Percentiles rank a stretch among this genome's conserved stretches.
Conservation (phyloP, 2,797 vertebrate species). For the Silurus aristotelis region DNA sequence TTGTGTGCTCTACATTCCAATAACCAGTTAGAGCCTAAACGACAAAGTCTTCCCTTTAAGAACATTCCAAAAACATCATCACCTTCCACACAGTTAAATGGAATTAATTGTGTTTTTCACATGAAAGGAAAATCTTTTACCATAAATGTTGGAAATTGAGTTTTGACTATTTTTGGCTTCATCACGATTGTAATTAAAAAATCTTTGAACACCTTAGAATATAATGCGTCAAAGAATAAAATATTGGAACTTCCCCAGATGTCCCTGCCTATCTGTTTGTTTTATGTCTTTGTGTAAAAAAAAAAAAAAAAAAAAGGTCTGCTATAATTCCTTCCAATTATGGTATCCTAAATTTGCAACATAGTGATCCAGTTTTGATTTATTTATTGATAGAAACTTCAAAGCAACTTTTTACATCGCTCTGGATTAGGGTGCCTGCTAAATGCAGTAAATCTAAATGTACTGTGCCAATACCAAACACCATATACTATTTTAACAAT, state of each 20-base stretch:
- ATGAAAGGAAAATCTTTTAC: not conserved
- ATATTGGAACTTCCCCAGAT: not conserved
- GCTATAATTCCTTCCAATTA: too few relatives aligned
- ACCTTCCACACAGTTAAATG: not conserved
- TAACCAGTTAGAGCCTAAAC: not conserved
- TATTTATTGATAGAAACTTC: too few relatives aligned
- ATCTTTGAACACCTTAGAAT: too few relatives aligned
- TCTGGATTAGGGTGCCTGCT: too few relatives aligned
- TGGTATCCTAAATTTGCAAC: too few relatives aligned
- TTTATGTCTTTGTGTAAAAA: too few relatives aligned
- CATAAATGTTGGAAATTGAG: not conserved
- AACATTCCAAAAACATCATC: not conserved
- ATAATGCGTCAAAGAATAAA: not conserved
- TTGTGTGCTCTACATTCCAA: constrained; percentile 25
- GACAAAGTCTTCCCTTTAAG: not conserved
- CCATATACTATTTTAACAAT: not conserved
- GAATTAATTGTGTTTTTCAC: not conserved
- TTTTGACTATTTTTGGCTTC: not conserved
- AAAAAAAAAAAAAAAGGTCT: too few relatives aligned
- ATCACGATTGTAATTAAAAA: not conserved
- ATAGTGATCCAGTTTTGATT: too few relatives aligned
- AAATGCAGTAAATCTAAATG: too few relatives aligned
- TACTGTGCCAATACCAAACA: not conserved
- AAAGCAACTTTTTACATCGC: too few relatives aligned
- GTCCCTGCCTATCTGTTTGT: too few relatives aligned